Evolutionary conservation across 2,113 vertebrate genomes (phyloP).

Genomic region (Ranitomeya imitator): DNA sequence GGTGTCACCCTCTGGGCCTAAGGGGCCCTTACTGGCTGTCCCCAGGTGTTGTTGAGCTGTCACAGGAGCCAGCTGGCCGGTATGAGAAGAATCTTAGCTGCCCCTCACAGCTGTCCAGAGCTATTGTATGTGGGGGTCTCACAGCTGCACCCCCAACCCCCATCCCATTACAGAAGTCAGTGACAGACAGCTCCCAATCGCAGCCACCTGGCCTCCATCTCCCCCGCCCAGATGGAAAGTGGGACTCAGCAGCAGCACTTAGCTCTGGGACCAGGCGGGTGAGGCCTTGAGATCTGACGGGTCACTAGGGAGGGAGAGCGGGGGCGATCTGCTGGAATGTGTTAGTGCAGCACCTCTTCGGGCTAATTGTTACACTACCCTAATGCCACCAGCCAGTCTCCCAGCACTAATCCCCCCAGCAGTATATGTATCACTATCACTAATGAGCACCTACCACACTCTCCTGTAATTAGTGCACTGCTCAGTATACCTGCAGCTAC

Average conservation of each 20-base stretch:
- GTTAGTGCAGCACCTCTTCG: conserved; percentile 59
- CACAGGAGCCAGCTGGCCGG: conserved; percentile 74
- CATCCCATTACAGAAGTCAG: conserved; percentile 67
- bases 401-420: conserved; percentile 39
- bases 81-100: conserved; percentile 82
- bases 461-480: not conserved
- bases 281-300: conserved; percentile 64
- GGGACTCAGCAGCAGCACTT: conserved; percentile 75
- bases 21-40: conserved; percentile 24
- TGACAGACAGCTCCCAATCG: conserved; percentile 87
- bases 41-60: conserved; percentile 76
- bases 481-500: not conserved
- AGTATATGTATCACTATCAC: conserved; percentile 27
- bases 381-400: conserved; percentile 52
- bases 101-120: conserved; percentile 75
- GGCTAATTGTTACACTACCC: conserved; percentile 62
- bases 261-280: conserved; percentile 52
- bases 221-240: conserved; percentile 78
- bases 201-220: conserved; percentile 84
- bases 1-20: conserved; percentile 37
- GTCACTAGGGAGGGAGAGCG: conserved; percentile 54
- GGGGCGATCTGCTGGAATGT: conserved; percentile 58
- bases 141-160: conserved; percentile 60
- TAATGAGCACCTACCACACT: conserved; percentile 31
- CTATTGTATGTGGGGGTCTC: conserved; percentile 68